Base-by-base conservation (phyloP, 2,113 vertebrate genomes). In the Hippocampus comes region DNA sequence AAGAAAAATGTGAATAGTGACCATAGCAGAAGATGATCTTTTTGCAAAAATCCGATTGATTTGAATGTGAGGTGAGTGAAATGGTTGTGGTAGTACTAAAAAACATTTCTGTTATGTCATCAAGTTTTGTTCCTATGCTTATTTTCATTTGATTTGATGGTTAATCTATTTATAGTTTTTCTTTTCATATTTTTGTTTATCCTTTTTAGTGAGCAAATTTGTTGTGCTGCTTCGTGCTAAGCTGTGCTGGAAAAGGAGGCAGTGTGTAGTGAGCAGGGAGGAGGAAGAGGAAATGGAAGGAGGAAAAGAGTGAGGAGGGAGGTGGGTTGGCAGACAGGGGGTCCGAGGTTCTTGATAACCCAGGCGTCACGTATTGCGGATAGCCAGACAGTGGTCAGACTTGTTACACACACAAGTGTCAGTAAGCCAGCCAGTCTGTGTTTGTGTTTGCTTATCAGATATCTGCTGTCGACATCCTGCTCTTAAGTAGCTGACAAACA, bases 301-400 rank as follows among this genome's bases (percentile, higher is more conserved):
- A 60, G 63, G 72, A 72, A 69, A 63, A 63, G 59, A 60, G 63
- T 70, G 46, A 43, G 56, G 38, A 5, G 63, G 34, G 71, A 42
- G 67, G 27, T 49, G 34, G 60, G 41, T 71, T 74, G 75, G 74
- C 63, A 71, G 63, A 82, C 63, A 57, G 75, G 70, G 56, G 57
- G 73, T 71, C 72, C 76, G 71, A 57, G 73, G 71, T 74, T 81
- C 78, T 27, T 87, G 87, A 91, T 89, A 89, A 78, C 82, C 57
- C 38, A 71, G 88, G 88, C 87, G 86, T 87, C 85, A 75, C 86
- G 79, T 72, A 80, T 72, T 79, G 74, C 27, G 56, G 49, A 74
- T 63, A 71, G 71, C 78, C 75, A 87, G 84, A 89, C 84, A 46
- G 72, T 69, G 67, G 72, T 79, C 78, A 76, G 68, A 81, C 79